Base-by-base conservation (phyloP, 37 sponge, comb jelly and placozoan genomes). In the Lycopodina hypogea region DNA sequence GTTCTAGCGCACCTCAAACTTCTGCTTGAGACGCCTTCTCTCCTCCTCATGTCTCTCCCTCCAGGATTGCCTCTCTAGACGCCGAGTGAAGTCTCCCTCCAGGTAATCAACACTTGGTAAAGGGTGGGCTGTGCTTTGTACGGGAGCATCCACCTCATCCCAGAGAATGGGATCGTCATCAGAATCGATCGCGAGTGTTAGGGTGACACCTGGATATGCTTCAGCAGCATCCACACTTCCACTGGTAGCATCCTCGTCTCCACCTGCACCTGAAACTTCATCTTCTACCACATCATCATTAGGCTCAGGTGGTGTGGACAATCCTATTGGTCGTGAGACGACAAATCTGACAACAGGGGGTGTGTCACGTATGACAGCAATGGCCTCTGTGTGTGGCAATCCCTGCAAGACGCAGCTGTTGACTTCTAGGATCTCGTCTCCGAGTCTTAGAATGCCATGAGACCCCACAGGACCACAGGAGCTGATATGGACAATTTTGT, bases 381-480 rank as follows among this genome's bases (percentile, higher is more conserved):
- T 79, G 2, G 89, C 92, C 45, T 81, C 45, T 22, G 75, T 69
- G 56, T 87, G 81, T 17, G 58, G 60, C 56, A 92, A 33, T 22
- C 86, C 82, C 0, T 79, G 50, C 35, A 92, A 67, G 28, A 72
- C 77, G 4, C 30, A 32, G 0, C 88, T 81, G 42, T 92, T 87
- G 1, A 84, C 81, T 72, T 77, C 72, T 41, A 91, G 84, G 28
- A 91, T 77, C 67, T 91, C 92, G 51, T 91, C 92, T 22, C 84
- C 87, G 21, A 61, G 80, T 42, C 66, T 52, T 4, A 91, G 76
- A 32, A 68, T 28, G 12, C 66, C 58, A 2, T 83, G 78, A n/a
- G 24, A 34, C 18, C 58, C 70, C 1, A 83, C 78, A 32, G 87
- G 84, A 2, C 92, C 92, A 19, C 59, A 75, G 19, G 65, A 38